These are phyloP conservation scores for Toxotes chatareus DNA, from an alignment of 2,113 vertebrate genomes.

Conservation along the genomic window DNA sequence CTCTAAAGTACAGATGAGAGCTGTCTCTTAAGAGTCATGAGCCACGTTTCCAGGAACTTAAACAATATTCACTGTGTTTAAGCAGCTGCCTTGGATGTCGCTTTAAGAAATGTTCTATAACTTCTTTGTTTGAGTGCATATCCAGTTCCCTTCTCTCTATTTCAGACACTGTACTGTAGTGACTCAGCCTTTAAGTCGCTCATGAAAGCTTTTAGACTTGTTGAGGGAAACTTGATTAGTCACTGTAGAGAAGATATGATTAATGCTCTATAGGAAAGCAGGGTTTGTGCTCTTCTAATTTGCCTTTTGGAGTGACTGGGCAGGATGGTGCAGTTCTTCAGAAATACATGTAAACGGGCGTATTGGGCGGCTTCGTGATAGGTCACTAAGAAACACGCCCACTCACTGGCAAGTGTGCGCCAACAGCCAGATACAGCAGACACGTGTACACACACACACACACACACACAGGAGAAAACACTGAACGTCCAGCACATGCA, in stretches of 20 bases:
- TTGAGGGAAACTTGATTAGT: not conserved
- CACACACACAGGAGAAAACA: not conserved
- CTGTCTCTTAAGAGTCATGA: not conserved
- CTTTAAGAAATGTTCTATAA: not conserved
- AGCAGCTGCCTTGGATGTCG: not conserved
- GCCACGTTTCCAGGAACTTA: not conserved
- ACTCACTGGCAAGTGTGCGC: slow-evolving; percentile 34
- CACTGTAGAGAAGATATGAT: not conserved
- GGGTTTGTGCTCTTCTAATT: not conserved
- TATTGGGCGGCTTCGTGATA: slow-evolving; percentile 60
- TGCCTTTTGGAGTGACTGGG: not conserved
- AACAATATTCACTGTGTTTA: not conserved
- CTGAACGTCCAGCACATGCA: slow-evolving; percentile 25
- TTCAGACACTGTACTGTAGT: not conserved
- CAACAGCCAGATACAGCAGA: slow-evolving; percentile 23
- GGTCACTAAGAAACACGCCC: slow-evolving; percentile 55
- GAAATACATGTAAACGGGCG: slow-evolving; percentile 32
- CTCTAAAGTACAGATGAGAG: not conserved
- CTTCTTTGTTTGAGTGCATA: not conserved
- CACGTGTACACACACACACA: slow-evolving; percentile 6
- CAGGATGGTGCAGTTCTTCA: not conserved
- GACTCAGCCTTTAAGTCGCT: not conserved
- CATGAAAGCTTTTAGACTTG: not conserved
- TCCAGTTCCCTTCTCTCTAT: not conserved
- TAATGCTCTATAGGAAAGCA: not conserved